Evolutionary conservation across 2,888 invertebrate genomes (phyloP), one percentile per base, ranked within the genome.

Genomic region (Tricholauxania praeusta): DNA sequence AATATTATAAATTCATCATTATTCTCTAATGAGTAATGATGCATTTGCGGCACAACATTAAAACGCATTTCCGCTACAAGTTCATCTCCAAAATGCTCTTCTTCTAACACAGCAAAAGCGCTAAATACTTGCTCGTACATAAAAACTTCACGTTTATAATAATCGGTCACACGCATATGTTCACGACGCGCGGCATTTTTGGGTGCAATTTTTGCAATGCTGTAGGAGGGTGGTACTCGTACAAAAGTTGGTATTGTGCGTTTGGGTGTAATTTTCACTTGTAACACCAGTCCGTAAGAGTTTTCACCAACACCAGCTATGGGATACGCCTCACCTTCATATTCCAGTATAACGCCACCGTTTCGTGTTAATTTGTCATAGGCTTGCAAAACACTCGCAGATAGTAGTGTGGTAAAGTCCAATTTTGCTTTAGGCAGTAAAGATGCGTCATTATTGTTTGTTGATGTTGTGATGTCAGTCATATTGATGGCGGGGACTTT

Each of bases 121-220:
- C 62, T 73, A 14, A 85, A 78, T 8, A 85, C 81, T 17, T 74
- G 66, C 28, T 81, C 72, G 70, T 85, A 85, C 78, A 85, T 81
- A 71, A 83, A 83, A 0, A 81, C 79, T 75, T 85, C 85, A 0
- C 85, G 82, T 6, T 76, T 70, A 63, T 85, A 85, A 63, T 78
- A 81, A 15, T 83, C 82, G 4, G 75, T 80, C 3, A 84, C 84
- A 19, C 76, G 78, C 79, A 82, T 81, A 55, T 83, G 82, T 8
- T 72, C 73, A 28, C 85, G 81, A 2, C 83, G 78, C 2, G 84
- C 84, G 12, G 77, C 72, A 76, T 82, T 80, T 57, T 79, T 81
- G 0, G 85, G 85, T 4, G 85, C 81, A 28, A 85, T 79, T 74
- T 85, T 85, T 15, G 83, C 73, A 51, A 85, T 78, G 22, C 75